Evolutionary conservation across 2,888 invertebrate species (phyloP).

Genomic region (Drosophila ezoana): DNA sequence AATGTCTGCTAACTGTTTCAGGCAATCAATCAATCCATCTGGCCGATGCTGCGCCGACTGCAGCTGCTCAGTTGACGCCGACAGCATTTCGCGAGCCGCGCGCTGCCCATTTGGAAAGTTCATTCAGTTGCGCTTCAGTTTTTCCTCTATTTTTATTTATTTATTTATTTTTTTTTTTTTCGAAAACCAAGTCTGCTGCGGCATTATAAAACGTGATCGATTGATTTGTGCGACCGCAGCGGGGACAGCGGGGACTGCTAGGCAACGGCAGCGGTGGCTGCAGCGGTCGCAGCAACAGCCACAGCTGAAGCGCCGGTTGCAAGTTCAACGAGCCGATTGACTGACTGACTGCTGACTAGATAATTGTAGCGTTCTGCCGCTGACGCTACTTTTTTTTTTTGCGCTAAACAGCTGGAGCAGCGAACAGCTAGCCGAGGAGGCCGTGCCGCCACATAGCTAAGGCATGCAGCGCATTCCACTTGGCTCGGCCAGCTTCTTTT

Average conservation of each 20-base stretch:
- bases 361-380: conserved; percentile 82
- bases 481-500: conserved; percentile 47
- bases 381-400: conserved; percentile 55
- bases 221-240: conserved; percentile 82
- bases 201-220: conserved; percentile 83
- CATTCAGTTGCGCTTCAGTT: conserved; percentile 72
- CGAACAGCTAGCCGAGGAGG: conserved; percentile 23
- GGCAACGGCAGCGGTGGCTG: conserved; percentile 14
- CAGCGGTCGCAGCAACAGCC: conserved; percentile 24
- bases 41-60: conserved; percentile 55
- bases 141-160: conserved; percentile 38
- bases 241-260: conserved; percentile 25
- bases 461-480: conserved; percentile 70
- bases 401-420: conserved; percentile 70
- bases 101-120: conserved; percentile 76
- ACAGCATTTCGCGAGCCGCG: conserved; percentile 62
- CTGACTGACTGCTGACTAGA: conserved; percentile 83
- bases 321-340: conserved; percentile 83
- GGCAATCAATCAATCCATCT: conserved; percentile 83
- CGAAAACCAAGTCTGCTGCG: conserved; percentile 36
- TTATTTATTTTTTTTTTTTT: conserved; percentile 12
- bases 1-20: conserved; percentile 83
- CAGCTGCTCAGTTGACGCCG: conserved; percentile 50
- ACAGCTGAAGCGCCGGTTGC: conserved; percentile 60
- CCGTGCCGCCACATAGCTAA: conserved; percentile 42